These are phyloP conservation scores for Drosophila burlai DNA, from an alignment of 1,140 invertebrate genomes.

Conservation along the genomic window DNA sequence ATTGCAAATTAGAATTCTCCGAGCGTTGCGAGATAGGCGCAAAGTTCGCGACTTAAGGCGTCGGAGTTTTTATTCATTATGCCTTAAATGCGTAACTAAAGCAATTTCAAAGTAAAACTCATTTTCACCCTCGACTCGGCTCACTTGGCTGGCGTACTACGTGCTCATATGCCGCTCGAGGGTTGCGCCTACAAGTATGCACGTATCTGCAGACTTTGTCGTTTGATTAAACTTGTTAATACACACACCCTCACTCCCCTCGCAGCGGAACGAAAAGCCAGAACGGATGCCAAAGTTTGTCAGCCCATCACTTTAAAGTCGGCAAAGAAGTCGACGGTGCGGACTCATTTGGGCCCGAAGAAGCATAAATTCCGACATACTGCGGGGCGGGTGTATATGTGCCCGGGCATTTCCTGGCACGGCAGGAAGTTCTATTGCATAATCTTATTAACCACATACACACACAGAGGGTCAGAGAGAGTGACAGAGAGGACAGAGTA, in stretches of 20 bases:
- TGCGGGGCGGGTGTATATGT: conserved; percentile 1
- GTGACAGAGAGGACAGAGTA: not conserved
- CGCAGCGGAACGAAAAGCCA: not conserved
- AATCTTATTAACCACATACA: conserved; percentile 39
- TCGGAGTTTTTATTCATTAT: conserved; percentile 67
- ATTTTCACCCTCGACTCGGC: conserved; percentile 38
- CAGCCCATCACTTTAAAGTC: conserved; percentile 40
- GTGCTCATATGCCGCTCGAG: conserved; percentile 60
- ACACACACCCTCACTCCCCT: conserved; percentile 12
- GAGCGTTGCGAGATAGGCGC: conserved; percentile 9
- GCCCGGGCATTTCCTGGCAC: conserved; percentile 34
- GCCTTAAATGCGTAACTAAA: conserved; percentile 78
- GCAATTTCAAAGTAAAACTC: conserved; percentile 73
- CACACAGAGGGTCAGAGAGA: not conserved
- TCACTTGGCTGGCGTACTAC: conserved; percentile 24
- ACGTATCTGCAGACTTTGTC: conserved; percentile 76
- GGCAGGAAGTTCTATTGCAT: conserved; percentile 51
- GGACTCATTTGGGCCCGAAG: conserved; percentile 35
- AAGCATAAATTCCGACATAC: conserved; percentile 34
- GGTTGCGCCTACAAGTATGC: conserved; percentile 64
- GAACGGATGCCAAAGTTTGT: conserved; percentile 38
- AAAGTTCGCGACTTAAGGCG: conserved; percentile 26
- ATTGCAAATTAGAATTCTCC: conserved; percentile 33
- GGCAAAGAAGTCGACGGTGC: conserved; percentile 31
- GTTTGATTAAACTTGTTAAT: conserved; percentile 82